These are phyloP conservation scores for Pteruthius melanotis DNA, from an alignment of 2,113 vertebrate species.

Conservation along the genomic window DNA sequence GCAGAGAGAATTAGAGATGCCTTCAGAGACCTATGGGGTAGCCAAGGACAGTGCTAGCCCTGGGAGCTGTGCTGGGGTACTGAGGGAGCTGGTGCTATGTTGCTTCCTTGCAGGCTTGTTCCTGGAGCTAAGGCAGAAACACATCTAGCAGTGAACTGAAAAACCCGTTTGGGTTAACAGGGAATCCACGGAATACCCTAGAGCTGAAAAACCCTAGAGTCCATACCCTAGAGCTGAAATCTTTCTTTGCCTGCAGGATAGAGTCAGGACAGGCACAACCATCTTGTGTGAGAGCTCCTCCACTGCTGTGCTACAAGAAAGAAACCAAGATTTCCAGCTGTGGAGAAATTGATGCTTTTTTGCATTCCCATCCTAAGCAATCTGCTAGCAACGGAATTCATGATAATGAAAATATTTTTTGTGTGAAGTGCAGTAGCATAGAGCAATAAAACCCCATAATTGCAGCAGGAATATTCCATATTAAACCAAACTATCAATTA, in stretches of 20 bases:
- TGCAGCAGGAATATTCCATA: not conserved
- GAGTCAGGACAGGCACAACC: not conserved
- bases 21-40: not conserved
- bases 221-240: not conserved
- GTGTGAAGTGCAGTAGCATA: slow-evolving; percentile 19
- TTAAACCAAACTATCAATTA: slow-evolving; percentile 63
- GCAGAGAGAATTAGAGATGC: not conserved
- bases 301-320: not conserved
- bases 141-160: not conserved
- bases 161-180: not conserved
- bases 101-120: not conserved
- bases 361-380: not conserved
- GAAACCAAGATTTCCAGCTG: not conserved
- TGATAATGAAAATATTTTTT: slow-evolving; percentile 43
- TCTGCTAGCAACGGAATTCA: slow-evolving; percentile 32
- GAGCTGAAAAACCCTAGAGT: not conserved
- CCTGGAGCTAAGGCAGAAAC: not conserved
- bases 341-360: not conserved
- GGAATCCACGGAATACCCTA: not conserved
- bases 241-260: not conserved
- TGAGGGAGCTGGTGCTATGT: not conserved
- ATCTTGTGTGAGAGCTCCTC: accelerated
- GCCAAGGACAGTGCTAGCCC: not conserved
- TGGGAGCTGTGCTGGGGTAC: not conserved
- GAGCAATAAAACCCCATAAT: slow-evolving; percentile 49